A percentile compares a stretch with the other conserved stretches of the same genome.
These are phyloP conservation scores for Pelodiscus sinensis DNA, from an alignment of 2,113 vertebrate species.

Conservation along the genomic window DNA sequence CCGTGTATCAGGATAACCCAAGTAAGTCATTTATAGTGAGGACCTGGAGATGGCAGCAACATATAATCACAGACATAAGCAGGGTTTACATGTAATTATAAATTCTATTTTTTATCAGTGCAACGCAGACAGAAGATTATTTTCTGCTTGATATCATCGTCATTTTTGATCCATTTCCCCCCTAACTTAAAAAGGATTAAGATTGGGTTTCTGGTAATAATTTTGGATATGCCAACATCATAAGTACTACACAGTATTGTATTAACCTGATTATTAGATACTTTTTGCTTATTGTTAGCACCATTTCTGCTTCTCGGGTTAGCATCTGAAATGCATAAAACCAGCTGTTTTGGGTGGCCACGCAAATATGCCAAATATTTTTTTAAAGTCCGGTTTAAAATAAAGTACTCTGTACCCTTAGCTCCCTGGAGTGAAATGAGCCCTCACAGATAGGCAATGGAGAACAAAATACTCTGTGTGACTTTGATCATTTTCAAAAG, in stretches of 20 bases:
- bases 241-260: slow-evolving; percentile 21
- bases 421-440: slow-evolving; percentile 53
- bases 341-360: slow-evolving; percentile 50
- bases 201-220: slow-evolving; percentile 60
- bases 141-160: slow-evolving; percentile 82
- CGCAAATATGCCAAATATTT: not conserved
- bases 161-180: slow-evolving; percentile 68
- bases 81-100: slow-evolving; percentile 78
- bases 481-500: slow-evolving; percentile 73
- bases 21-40: slow-evolving; percentile 76
- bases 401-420: slow-evolving; percentile 48
- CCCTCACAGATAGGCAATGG: not conserved
- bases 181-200: slow-evolving; percentile 71
- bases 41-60: slow-evolving; percentile 83
- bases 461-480: slow-evolving; percentile 45
- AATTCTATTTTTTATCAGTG: slow-evolving; percentile 74
- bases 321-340: not conserved
- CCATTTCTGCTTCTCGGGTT: not conserved
- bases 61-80: slow-evolving; percentile 81
- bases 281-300: slow-evolving; percentile 36
- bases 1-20: slow-evolving; percentile 48
- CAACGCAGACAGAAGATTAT: slow-evolving; percentile 79
- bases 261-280: slow-evolving; percentile 7
- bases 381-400: slow-evolving; percentile 39
- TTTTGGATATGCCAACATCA: slow-evolving; percentile 42